Evolutionary conservation across 2,113 vertebrate genomes (phyloP).

Genomic region (Phoxinus phoxinus): DNA sequence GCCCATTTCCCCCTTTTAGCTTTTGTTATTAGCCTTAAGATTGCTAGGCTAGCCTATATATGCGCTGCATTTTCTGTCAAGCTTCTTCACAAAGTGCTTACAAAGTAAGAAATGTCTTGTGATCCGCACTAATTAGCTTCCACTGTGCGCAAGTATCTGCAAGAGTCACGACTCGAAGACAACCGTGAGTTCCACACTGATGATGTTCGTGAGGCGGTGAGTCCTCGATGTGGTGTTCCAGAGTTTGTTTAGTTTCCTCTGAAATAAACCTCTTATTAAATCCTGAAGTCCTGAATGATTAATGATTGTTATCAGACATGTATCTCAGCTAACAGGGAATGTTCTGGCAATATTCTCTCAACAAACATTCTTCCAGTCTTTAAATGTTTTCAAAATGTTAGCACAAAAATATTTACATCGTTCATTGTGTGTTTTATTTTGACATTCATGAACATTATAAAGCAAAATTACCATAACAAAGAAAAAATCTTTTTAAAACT

Average conservation of each 20-base stretch:
- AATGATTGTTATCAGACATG: background rate
- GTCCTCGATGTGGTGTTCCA: background rate
- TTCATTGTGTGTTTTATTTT: too few species aligned
- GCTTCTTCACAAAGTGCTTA: background rate
- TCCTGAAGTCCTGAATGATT: background rate
- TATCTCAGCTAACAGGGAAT: too few species aligned
- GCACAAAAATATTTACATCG: too few species aligned
- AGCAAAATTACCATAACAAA: too few species aligned
- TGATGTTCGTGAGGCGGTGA: background rate
- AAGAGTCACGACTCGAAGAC: slow-evolving; percentile 9
- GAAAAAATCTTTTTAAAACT: too few species aligned
- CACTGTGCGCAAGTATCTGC: background rate
- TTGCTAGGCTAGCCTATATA: background rate
- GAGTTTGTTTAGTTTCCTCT: background rate
- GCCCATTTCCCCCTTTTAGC: background rate
- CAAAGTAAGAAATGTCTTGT: background rate
- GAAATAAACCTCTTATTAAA: background rate
- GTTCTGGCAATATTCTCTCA: too few species aligned
- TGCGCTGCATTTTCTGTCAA: background rate
- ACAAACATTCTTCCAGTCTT: background rate
- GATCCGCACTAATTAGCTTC: background rate
- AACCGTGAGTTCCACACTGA: background rate
- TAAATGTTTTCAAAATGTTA: too few species aligned
- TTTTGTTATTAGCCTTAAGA: background rate
- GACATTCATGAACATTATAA: too few species aligned